A percentile compares a stretch with the other conserved stretches of the same genome.
phyloP scores from a whole-genome alignment of 2,113 vertebrate species.

The Lepidothrix coronata region DNA sequence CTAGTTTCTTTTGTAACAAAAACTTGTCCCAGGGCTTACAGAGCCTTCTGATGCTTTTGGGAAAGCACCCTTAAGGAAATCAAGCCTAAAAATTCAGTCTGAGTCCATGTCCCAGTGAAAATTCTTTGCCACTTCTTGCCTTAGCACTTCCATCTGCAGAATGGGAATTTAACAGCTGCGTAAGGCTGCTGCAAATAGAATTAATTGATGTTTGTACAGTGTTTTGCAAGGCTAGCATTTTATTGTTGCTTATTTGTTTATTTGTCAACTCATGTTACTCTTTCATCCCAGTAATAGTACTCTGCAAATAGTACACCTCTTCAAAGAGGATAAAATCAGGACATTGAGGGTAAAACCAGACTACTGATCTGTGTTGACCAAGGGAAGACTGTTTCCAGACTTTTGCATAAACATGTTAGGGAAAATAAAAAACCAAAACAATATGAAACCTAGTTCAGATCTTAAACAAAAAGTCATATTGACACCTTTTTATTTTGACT shows the following conservation, averaged over 20 bases:
- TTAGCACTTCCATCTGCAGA: neutral
- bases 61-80: neutral
- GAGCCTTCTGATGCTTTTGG: neutral
- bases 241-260: slow-evolving; percentile 38
- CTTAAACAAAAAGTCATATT: neutral
- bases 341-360: neutral
- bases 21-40: neutral
- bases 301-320: slow-evolving; percentile 1
- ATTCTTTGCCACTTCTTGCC: neutral
- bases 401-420: neutral
- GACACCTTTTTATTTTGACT: neutral
- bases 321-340: neutral
- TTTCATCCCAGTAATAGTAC: neutral
- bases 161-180: neutral
- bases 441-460: neutral
- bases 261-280: neutral
- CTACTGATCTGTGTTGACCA: rapidly evolving
- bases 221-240: slow-evolving; percentile 2
- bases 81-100: neutral
- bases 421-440: neutral
- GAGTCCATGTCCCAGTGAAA: neutral
- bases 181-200: neutral
- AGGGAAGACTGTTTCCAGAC: neutral
- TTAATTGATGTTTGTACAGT: slow-evolving; percentile 41
- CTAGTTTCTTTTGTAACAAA: neutral